Evolutionary conservation across 2,888 invertebrate genomes (phyloP).

Genomic region (Digitonthophagus gazella): DNA sequence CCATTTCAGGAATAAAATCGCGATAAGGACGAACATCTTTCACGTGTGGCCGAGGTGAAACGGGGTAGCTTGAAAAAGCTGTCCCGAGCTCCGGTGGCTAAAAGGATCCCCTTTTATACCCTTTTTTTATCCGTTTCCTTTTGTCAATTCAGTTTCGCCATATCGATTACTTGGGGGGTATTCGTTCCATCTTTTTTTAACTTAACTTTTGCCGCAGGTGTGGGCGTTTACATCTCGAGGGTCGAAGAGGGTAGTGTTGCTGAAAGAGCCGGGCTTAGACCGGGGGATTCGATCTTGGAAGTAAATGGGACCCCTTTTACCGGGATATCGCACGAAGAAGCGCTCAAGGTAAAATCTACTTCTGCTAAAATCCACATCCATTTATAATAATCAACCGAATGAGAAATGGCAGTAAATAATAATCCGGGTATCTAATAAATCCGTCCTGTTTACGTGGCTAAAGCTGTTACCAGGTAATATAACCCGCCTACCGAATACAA

Average conservation of each 20-base stretch:
- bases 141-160: neutral
- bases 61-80: neutral
- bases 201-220: conserved; percentile 57
- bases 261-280: conserved; percentile 81
- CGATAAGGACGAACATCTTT: conserved; percentile 5
- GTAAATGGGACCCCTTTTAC: conserved; percentile 93
- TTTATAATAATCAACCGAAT: no score
- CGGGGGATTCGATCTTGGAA: conserved; percentile 92
- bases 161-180: neutral
- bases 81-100: neutral
- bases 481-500: no score
- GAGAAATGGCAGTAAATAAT: no score
- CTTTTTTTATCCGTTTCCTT: neutral
- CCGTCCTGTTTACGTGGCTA: no score
- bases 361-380: no score
- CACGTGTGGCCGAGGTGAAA: neutral
- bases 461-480: no score
- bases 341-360: conserved; percentile 85
- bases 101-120: neutral
- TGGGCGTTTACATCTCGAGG: conserved; percentile 88
- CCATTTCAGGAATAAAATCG: conserved; percentile 17
- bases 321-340: conserved; percentile 89
- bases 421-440: no score
- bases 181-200: neutral
- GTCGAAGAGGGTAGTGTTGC: conserved; percentile 89